Base-by-base conservation (phyloP, 2,113 vertebrate genomes). In the Sitta europaea region DNA sequence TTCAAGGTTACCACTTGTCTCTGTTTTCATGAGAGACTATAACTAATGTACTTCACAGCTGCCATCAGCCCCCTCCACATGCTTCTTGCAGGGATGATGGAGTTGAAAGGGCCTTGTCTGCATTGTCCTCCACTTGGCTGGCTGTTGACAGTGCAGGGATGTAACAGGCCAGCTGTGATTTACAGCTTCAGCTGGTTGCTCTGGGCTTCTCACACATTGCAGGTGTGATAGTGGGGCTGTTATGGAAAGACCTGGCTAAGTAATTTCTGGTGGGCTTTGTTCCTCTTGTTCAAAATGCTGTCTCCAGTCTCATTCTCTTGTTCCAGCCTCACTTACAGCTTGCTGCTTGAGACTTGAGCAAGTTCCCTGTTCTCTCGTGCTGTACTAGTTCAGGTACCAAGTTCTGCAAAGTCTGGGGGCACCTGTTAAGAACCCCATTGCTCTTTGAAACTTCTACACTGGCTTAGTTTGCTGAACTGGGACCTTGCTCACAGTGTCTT, bases 301-400 rank as follows among this genome's bases (percentile, higher is more conserved):
- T 68, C 36, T 53, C n/a, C 28, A 28, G 65, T 48, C 48, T 59
- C 29, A 55, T 33, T 40, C 43, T 48, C 23, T 57, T 1, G 0
- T 73, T 50, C 50, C 1, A 2, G 38, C 28, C 42, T 36, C 0
- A 0, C 35, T 82, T 51, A 65, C 16, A 2, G 57, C 48, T 76
- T 38, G 1, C 17, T 40, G 22, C 27, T 9, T 2, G 3, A 62
- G 23, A 65, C 18, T 68, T 0, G 0, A 57, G 66, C n/a, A 68
- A 29, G 33, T 75, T 65, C n/a, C 16, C 14, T 54, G 10, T 35
- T 28, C 53, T 54, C 9, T 61, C 8, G 2, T 3, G 4, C 38
- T 28, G 28, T 22, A 57, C 18, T 50, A 24, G 18, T 63, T 74
- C 31, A 63, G 22, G 20, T 80, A 63, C 43, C 70, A 73, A 82